A percentile compares a stretch with the other conserved stretches of the same genome.
These are phyloP conservation scores for Tiliacea aurago DNA, from an alignment of 2,888 invertebrate species.

Conservation along the genomic window DNA sequence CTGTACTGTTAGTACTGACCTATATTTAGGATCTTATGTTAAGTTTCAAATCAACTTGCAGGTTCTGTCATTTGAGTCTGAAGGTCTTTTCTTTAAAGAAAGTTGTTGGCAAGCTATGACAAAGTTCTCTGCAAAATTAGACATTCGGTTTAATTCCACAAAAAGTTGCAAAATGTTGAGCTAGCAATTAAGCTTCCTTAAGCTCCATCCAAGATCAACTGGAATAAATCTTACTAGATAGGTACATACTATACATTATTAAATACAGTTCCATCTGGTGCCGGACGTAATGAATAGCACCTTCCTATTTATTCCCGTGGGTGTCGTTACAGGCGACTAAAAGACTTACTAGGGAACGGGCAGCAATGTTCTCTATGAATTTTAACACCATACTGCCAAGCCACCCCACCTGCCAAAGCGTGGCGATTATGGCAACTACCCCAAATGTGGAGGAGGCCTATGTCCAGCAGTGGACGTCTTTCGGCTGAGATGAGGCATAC, in stretches of 20 bases:
- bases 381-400: too few relatives aligned
- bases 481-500: too few relatives aligned
- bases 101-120: background rate
- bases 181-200: background rate
- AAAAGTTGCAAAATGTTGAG: background rate
- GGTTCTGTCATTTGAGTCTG: background rate
- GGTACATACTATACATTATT: background rate
- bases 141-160: background rate
- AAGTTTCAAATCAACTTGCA: background rate
- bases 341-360: too few relatives aligned
- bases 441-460: too few relatives aligned
- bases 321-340: too few relatives aligned
- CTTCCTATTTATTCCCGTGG: too few relatives aligned
- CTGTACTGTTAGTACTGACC: slow-evolving; percentile 1
- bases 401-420: too few relatives aligned
- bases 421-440: too few relatives aligned
- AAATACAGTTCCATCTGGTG: too few relatives aligned
- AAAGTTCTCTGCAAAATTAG: background rate
- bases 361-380: too few relatives aligned
- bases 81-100: background rate
- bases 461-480: too few relatives aligned
- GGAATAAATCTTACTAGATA: background rate
- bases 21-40: background rate
- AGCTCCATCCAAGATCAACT: background rate
- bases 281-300: too few relatives aligned